Base-by-base conservation (phyloP, 2,888 invertebrate species). In the Tetheella fluctuosa region DNA sequence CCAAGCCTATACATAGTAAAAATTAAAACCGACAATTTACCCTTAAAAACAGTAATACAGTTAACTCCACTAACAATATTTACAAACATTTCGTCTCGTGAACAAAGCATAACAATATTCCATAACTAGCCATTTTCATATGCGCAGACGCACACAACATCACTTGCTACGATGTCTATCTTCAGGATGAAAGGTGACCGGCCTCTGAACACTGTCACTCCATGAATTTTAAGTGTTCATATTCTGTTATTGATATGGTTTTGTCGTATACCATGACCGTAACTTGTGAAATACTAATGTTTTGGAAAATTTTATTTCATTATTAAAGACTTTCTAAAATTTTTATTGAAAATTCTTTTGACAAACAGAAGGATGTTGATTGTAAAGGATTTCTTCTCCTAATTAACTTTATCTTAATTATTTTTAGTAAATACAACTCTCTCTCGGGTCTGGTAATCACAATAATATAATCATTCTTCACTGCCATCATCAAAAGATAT, bases 131-230 rank as follows among this genome's bases (percentile, higher is more conserved):
- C 25, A 55, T 65, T 75, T 77, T 68, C 67, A 55, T 74, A 77
- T 79, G 77, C 77, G 70, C 68, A 57, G 39, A 57, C 66, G 78
- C 78, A 76, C 57, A 52, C 58, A 42, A 60, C 54, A 60, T 57
- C 48, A 48, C 48, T 48, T 48, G 20, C 39, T 39, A 62, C 59
- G 79, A 79, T 79, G 72, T 69, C 61, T 76, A 78, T 79, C 78
- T 70, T 64, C 54, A 25, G 79, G 79, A 79, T 79, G 77, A 79
- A 79, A 79, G 77, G 74, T 77, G 69, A 70, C 78, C 75, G 76
- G 64, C 65, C 64, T 59, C 23, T n/a, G 56, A 57, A 60, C n/a
- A 62, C 17, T 48, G 48, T 57, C 39, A n/a, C 39, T 39, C 25
- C n/a, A n/a, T 57, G 57, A 42, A 57, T 57, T 28, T 39, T 48